phyloP scores from a whole-genome alignment of 2,888 invertebrate genomes.

The Gerris lacustris region DNA sequence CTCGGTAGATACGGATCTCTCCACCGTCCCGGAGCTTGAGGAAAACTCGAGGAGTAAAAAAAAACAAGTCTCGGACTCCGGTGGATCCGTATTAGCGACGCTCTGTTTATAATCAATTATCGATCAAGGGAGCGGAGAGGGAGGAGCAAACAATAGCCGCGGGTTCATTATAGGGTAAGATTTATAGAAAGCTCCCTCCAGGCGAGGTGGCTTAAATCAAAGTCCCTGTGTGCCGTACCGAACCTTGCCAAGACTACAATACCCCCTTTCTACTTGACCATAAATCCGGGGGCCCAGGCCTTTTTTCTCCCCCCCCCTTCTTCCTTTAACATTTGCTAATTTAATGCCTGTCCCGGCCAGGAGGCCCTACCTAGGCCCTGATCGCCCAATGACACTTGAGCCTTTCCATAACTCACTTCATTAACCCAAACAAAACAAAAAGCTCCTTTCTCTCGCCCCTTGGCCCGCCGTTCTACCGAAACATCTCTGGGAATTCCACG shows the following conservation, averaged over 20 bases:
- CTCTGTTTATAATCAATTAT: conserved; percentile 9
- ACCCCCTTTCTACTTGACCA: not conserved
- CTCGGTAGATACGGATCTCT: not conserved
- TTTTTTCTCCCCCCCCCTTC: not conserved
- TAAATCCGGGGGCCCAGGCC: not conserved
- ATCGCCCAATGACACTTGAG: conserved; percentile 24
- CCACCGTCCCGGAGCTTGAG: not conserved
- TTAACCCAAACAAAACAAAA: conserved; percentile 5
- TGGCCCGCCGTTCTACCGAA: not conserved
- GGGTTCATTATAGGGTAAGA: conserved; percentile 9
- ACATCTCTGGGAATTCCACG: not conserved
- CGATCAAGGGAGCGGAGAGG: not conserved
- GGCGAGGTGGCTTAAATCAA: conserved; percentile 8
- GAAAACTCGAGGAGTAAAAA: not conserved
- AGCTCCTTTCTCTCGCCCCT: not conserved
- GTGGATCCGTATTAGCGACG: conserved; percentile 1
- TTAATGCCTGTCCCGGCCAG: conserved; percentile 23
- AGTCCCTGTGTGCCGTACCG: not conserved
- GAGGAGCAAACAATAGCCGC: conserved; percentile 6
- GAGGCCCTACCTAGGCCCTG: conserved; percentile 6
- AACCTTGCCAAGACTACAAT: conserved; percentile 10
- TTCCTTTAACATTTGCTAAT: conserved; percentile 20
- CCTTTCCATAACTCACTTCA: conserved; percentile 9
- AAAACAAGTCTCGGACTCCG: not conserved
- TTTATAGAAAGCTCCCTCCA: conserved; percentile 4